Evolutionary conservation across 2,113 vertebrate genomes (phyloP), one percentile per base, ranked within the genome.

Genomic region (Pseudolaguvia tuberculata): DNA sequence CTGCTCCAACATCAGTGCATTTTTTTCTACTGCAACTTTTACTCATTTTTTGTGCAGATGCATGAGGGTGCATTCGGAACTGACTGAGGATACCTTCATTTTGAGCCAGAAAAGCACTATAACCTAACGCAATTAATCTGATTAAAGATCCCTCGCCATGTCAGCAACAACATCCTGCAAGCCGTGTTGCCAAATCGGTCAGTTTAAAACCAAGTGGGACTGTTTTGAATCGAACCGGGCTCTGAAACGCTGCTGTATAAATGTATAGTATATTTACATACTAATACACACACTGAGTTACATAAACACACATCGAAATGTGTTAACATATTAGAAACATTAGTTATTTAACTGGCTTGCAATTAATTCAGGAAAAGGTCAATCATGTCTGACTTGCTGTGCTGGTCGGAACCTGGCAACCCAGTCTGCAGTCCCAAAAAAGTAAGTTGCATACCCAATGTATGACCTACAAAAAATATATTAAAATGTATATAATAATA

Each of bases 81-180:
- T 88, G 88, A 89, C 88, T 85, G 88, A 90, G 87, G 87, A 87
- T 83, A 87, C 88, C 85, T 57, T 76, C 80, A 84, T 88, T 89
- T 89, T 68, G 91, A 91, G 86, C 83, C 83, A 82, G 88, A 88
- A 88, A 67, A 72, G 59, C 56, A 88, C 88, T 86, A 86, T n/a
- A n/a, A n/a, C 84, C 89, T 4, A 35, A 35, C 87, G 25, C 70
- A 88, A 86, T 88, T 90, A 87, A 86, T 87, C 87, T 51, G 86
- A 87, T 86, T 80, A 72, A 70, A 70, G 73, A 82, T 75, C 82
- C 82, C 80, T 81, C 75, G 85, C 87, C 83, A 84, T 83, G 87
- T 89, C 88, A 88, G 89, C 87, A 89, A 78, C 78, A 77, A 82
- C 84, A 87, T 89, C 86, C 86, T 88, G 88, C 86, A 87, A 10